These are phyloP conservation scores for Metalampra italica DNA, from an alignment of 2,888 invertebrate genomes.

Conservation along the genomic window DNA sequence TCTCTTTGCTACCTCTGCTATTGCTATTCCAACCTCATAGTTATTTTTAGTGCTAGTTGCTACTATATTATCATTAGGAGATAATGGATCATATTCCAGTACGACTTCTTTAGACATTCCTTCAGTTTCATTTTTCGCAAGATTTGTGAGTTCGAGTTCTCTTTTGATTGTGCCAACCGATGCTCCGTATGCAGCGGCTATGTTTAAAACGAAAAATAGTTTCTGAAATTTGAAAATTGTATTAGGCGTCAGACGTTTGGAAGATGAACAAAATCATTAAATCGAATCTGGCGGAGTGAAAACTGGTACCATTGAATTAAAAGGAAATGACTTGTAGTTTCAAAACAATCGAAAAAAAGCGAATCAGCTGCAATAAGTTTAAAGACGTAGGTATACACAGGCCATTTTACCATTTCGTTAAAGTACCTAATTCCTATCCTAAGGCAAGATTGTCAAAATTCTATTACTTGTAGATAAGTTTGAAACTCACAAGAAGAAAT, in stretches of 20 bases:
- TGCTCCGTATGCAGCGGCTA: background rate
- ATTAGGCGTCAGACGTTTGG: background rate
- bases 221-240: background rate
- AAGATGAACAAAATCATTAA: background rate
- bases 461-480: too few species aligned
- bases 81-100: background rate
- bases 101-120: background rate
- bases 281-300: too few species aligned
- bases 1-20: background rate
- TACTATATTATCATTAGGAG: background rate
- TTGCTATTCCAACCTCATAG: background rate
- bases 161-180: background rate
- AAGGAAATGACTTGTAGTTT: too few species aligned
- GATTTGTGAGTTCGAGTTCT: background rate
- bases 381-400: too few species aligned
- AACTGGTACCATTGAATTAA: too few species aligned
- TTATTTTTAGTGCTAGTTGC: background rate
- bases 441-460: too few species aligned
- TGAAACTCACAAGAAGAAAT: too few species aligned
- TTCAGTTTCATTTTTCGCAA: background rate
- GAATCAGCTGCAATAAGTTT: too few species aligned
- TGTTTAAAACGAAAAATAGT: background rate
- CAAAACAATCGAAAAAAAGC: too few species aligned
- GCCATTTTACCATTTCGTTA: too few species aligned
- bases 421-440: too few species aligned